phyloP scores from a whole-genome alignment of 92 coral and sea anemone genomes.

The Virgularia gustaviana region DNA sequence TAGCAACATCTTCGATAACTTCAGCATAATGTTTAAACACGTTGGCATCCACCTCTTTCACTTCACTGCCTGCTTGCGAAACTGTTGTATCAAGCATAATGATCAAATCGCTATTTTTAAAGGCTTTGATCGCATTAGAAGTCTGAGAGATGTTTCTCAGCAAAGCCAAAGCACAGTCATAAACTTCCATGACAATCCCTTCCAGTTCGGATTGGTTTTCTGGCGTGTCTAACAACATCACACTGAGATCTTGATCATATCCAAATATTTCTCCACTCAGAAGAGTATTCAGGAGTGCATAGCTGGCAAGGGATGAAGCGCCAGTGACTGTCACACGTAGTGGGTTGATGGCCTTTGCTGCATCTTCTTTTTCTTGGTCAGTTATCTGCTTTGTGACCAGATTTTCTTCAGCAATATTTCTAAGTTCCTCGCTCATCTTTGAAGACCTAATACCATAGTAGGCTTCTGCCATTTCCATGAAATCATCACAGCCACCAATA shows the following conservation, averaged over 20 bases:
- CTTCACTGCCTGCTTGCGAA: slow-evolving; percentile 45
- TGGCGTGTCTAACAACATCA: slow-evolving; percentile 66
- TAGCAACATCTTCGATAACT: slow-evolving; percentile 70
- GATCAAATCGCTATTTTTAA: slow-evolving; percentile 68
- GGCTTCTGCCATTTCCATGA: slow-evolving; percentile 85
- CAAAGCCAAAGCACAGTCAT: slow-evolving; percentile 88
- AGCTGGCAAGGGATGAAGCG: slow-evolving; percentile 71
- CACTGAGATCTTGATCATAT: slow-evolving; percentile 65
- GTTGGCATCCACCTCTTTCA: slow-evolving; percentile 48
- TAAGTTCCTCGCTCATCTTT: slow-evolving; percentile 78
- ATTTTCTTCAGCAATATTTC: slow-evolving; percentile 76
- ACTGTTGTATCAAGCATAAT: slow-evolving; percentile 58
- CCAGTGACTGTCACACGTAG: slow-evolving; percentile 71
- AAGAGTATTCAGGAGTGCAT: slow-evolving; percentile 65
- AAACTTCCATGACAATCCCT: slow-evolving; percentile 79
- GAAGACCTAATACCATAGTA: slow-evolving; percentile 78
- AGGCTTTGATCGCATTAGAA: slow-evolving; percentile 63
- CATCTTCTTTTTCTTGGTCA: slow-evolving; percentile 72
- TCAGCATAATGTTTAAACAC: slow-evolving; percentile 70
- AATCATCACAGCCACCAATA: slow-evolving; percentile 87
- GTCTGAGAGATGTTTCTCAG: slow-evolving; percentile 66
- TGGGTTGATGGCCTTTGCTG: slow-evolving; percentile 62
- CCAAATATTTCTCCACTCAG: slow-evolving; percentile 87
- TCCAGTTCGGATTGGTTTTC: slow-evolving; percentile 59
- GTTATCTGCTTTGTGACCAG: slow-evolving; percentile 67